A percentile compares a stretch with the other conserved stretches of the same genome.
Evolutionary conservation across 2,113 vertebrate genomes (phyloP).

Genomic region (Elephantulus edwardii): DNA sequence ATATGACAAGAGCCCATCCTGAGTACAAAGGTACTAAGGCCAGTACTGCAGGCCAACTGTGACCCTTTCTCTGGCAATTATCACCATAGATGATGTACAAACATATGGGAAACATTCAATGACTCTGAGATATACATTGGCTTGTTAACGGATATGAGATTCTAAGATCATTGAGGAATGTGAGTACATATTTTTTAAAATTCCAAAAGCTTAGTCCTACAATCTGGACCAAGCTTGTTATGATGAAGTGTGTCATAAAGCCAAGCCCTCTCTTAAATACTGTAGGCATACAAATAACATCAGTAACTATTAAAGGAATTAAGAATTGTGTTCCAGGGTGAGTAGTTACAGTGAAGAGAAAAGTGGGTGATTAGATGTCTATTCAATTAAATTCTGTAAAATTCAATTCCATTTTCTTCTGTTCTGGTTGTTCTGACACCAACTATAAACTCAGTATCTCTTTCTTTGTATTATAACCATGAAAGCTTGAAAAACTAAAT

Average conservation of each 20-base stretch:
- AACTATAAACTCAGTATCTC: no score
- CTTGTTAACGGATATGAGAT: background rate
- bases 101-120: background rate
- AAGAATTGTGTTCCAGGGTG: background rate
- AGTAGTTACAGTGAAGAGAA: conserved; percentile 3
- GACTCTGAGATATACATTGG: no score
- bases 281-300: background rate
- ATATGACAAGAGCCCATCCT: background rate
- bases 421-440: no score
- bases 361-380: background rate
- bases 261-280: conserved; percentile 3
- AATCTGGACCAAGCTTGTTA: background rate
- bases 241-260: background rate
- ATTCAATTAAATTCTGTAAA: no score
- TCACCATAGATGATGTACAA: background rate
- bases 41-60: background rate
- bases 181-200: background rate
- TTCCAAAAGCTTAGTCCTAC: background rate
- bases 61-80: background rate
- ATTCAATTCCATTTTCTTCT: no score
- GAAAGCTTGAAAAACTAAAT: background rate
- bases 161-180: background rate
- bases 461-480: no score
- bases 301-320: background rate
- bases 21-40: background rate